Evolutionary conservation across 2,797 vertebrate genomes (phyloP), one percentile per base, ranked within the genome.

Genomic region (Molothrus ater): DNA sequence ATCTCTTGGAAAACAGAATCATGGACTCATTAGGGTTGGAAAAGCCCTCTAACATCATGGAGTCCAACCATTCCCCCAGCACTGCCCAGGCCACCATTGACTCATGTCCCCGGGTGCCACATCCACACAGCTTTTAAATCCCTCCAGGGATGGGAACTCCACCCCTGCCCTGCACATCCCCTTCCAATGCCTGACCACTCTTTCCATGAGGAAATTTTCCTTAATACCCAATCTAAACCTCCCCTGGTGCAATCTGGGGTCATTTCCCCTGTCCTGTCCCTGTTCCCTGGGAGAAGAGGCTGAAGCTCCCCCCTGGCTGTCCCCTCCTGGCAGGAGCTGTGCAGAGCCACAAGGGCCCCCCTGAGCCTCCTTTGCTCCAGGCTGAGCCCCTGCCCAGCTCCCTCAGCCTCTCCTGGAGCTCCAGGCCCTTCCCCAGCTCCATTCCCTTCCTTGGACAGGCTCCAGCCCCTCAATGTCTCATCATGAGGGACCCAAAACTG

Each of bases 381-480:
- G 9, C 56, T 63, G 3, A 82, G 26, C 63, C 29, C 21, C 26
- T 51, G 11, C 6, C 32, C 69, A 54, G 24, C 19, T 76, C 56
- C 40, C 48, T 63, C 65, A 63, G 21, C 34, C 17, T 0, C 18
- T 88, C 26, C 56, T 69, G 17, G 13, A 0, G 26, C 56, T 50
- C 42, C 86, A 82, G 6, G 0, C 16, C 28, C 19, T 50, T 70
- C n/a, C 61, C 61, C 69, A 50, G 19, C 28, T 70, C 57, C 0
- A 0, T 50, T 70, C 36, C 32, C 43, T 43, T 21, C 43, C 0
- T 7, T 1, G 0, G 17, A 56, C 57, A 6, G 0, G 0, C 24
- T 71, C 45, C 80, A 83, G 20, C 20, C 20, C 25, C 38, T 64
- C 50, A 11, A 1, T 5, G 12, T 70, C 50, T 6, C 50, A 10